Percentiles rank a stretch among this genome's conserved stretches.
Conservation (phyloP, 2,797 vertebrate species). For the Parambassis ranga region DNA sequence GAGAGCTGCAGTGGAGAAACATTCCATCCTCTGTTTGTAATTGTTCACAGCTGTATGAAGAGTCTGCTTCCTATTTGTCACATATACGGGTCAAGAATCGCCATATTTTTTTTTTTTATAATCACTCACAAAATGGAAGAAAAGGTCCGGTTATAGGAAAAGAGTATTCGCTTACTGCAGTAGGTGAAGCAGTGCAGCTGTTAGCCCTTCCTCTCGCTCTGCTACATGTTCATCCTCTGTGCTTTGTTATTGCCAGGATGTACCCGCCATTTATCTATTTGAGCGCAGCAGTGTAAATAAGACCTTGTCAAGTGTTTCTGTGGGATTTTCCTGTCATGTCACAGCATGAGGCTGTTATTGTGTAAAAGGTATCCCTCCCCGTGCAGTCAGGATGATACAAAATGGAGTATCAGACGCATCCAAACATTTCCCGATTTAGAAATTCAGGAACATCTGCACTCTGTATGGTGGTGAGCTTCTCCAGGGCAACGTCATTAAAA, state of each 20-base stretch:
- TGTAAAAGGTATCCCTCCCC: conserved; percentile 30
- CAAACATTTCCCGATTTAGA: no score
- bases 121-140: conserved; percentile 51
- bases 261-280: conserved; percentile 30
- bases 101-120: conserved; percentile 65
- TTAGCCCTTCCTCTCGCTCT: background rate
- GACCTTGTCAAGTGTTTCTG: conserved; percentile 35
- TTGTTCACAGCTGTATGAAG: conserved; percentile 70
- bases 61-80: conserved; percentile 74
- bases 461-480: no score
- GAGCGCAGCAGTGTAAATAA: conserved; percentile 31
- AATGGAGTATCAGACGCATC: background rate
- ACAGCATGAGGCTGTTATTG: conserved; percentile 42
- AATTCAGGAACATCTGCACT: no score
- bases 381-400: background rate
- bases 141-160: conserved; percentile 35
- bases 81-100: conserved; percentile 71
- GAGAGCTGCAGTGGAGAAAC: conserved; percentile 58
- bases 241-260: conserved; percentile 26
- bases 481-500: conserved; percentile 44
- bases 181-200: conserved; percentile 49
- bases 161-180: conserved; percentile 37
- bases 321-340: conserved; percentile 26
- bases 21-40: conserved; percentile 77
- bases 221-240: conserved; percentile 25